Evolutionary conservation across 2,797 vertebrate species (phyloP).

Genomic region (Alauda arvensis): DNA sequence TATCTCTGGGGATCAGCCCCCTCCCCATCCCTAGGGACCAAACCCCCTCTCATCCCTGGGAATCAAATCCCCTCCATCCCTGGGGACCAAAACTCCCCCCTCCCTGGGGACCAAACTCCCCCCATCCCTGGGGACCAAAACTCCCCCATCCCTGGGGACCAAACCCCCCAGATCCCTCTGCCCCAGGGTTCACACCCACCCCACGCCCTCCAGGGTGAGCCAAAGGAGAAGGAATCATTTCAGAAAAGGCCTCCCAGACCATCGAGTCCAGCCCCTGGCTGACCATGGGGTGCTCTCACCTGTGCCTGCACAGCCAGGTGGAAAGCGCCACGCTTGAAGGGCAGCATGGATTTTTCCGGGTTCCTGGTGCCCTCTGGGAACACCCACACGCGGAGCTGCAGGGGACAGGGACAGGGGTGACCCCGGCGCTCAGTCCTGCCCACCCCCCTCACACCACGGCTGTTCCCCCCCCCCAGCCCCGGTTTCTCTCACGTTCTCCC

Average conservation of each 20-base stretch:
- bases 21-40: background rate
- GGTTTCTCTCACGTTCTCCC: slow-evolving; percentile 60
- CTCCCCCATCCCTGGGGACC: background rate
- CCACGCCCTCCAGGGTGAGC: background rate
- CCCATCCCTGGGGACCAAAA: background rate
- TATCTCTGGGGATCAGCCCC: no score
- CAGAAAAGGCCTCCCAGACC: background rate
- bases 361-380: slow-evolving; percentile 83
- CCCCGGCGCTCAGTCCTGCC: background rate
- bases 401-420: background rate
- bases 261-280: fast-evolving
- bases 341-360: slow-evolving; percentile 73
- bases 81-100: background rate
- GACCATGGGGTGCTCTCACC: background rate
- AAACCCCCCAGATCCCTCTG: background rate
- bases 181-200: background rate
- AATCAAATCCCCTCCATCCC: background rate
- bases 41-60: background rate
- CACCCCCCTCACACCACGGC: fast-evolving
- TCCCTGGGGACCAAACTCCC: fast-evolving
- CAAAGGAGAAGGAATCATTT: background rate
- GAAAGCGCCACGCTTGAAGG: slow-evolving; percentile 82
- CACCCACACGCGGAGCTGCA: slow-evolving; percentile 76
- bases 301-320: slow-evolving; percentile 64
- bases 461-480: background rate